A percentile compares a stretch with the other conserved stretches of the same genome.
These are phyloP conservation scores for Pseudanteris insignis DNA, from an alignment of 2,888 invertebrate genomes.

Conservation along the genomic window DNA sequence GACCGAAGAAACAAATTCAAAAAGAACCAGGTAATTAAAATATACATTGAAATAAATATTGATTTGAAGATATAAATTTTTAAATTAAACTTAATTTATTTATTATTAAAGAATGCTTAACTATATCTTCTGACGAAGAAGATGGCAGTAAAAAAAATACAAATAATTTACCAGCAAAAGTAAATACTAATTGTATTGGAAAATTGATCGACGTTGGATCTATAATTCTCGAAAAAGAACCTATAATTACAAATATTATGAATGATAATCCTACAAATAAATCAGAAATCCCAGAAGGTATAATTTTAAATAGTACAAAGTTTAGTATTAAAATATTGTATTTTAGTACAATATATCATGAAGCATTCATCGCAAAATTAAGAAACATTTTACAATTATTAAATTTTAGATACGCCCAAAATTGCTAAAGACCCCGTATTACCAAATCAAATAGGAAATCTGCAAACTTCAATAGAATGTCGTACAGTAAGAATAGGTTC, in stretches of 20 bases:
- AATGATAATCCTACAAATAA: conserved; percentile 14
- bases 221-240: conserved; percentile 63
- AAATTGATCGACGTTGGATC: conserved; percentile 50
- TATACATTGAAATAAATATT: too few relatives aligned
- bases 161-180: conserved; percentile 31
- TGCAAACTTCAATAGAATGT: conserved; percentile 73
- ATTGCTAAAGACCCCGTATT: conserved; percentile 5
- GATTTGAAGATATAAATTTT: too few relatives aligned
- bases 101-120: conserved; percentile 62
- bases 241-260: conserved; percentile 60
- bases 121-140: conserved; percentile 67
- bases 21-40: conserved; percentile 32
- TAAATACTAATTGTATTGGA: conserved; percentile 35
- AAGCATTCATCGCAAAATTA: too few relatives aligned
- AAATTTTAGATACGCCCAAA: conserved; percentile 11
- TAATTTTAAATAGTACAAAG: neutral
- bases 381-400: neutral
- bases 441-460: conserved; percentile 44
- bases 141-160: conserved; percentile 49
- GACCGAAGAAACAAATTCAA: conserved; percentile 20
- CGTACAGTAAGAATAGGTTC: conserved; percentile 86
- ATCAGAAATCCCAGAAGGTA: conserved; percentile 6
- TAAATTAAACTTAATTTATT: too few relatives aligned
- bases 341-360: conserved; percentile 33
- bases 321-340: neutral